Base-by-base conservation (phyloP, 2,113 vertebrate genomes). In the Gopherus flavomarginatus region DNA sequence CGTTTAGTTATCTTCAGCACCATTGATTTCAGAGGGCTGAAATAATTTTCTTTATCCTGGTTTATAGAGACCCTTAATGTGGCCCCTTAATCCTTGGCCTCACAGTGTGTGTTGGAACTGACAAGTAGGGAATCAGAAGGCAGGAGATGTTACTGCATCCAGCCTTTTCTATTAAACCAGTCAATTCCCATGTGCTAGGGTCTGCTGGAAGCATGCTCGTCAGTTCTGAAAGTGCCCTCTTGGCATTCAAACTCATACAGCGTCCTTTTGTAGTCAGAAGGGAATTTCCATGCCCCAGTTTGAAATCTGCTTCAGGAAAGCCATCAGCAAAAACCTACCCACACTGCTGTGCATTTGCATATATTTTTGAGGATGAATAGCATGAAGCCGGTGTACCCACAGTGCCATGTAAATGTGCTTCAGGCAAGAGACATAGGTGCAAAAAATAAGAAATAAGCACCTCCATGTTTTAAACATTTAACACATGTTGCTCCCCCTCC, bases 261-360 rank as follows among this genome's bases (percentile, higher is more conserved):
- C 42, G 7, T 47, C 24, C 75, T 47, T 47, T 47, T 47, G 11
- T 50, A 44, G 78, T 59, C 75, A 14, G 80, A 91, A 96, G 75
- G 1, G 17, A 53, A 93, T 62, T 91, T 86, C 62, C 27, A 69
- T 72, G 81, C 56, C n/a, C 78, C 35, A 17, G 29, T 83, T 91
- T 86, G 83, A 85, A 38, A 78, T 6, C 35, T 26, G 10, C 88
- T 72, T 38, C 88, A 92, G 17, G 17, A 90, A 93, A 94, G 89
- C 2, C 26, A 31, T 38, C 57, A 87, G 81, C 54, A 92, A 96
- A 78, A 93, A 89, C 11, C 31, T 91, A 56, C 81, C 89, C 53
- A 85, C 87, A n/a, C 75, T 79, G 56, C 86, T 24, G 22, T 90
- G 52, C 5, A 65, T 94, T 87, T 94, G 80, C 42, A 83, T 80